Percentiles rank a stretch among this genome's conserved stretches.
phyloP scores from a whole-genome alignment of 2,888 invertebrate genomes.

The Vanessa cardui region DNA sequence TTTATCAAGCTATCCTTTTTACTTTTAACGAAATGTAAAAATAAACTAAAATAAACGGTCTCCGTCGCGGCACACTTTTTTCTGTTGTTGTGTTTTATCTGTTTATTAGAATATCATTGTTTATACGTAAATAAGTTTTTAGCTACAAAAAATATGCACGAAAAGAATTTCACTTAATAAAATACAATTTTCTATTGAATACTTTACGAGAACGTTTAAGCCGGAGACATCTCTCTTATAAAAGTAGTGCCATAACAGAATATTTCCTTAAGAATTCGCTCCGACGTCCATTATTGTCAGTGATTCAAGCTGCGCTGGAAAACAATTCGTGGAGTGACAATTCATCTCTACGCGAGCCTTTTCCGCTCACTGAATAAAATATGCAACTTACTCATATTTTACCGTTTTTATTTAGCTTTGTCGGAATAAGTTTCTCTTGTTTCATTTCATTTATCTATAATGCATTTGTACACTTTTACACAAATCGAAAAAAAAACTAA shows the following conservation, averaged over 20 bases:
- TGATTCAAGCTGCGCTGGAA: constrained; percentile 42
- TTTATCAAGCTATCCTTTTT: no score
- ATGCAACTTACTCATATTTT: constrained; percentile 62
- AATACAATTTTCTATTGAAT: constrained; percentile 30
- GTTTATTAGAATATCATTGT: no score
- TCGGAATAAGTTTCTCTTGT: constrained; percentile 13
- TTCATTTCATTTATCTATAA: constrained; percentile 14
- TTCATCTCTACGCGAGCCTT: constrained; percentile 71
- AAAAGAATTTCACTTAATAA: constrained; percentile 9
- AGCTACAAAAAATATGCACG: neutral
- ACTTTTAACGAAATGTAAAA: no score
- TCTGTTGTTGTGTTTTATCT: no score
- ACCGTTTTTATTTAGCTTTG: constrained; percentile 26
- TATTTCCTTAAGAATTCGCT: constrained; percentile 33
- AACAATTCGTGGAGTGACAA: constrained; percentile 72
- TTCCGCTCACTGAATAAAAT: constrained; percentile 59
- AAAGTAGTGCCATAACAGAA: constrained; percentile 33
- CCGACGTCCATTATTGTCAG: constrained; percentile 36
- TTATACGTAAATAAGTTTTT: no score
- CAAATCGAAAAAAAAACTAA: neutral
- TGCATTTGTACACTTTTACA: neutral
- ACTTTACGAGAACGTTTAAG: constrained; percentile 31
- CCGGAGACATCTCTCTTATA: constrained; percentile 22
- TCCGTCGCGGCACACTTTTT: no score
- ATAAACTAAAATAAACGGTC: no score